Evolutionary conservation across 1,140 invertebrate species (phyloP), one percentile per base, ranked within the genome.

Genomic region (Philopotamus ludificatus): DNA sequence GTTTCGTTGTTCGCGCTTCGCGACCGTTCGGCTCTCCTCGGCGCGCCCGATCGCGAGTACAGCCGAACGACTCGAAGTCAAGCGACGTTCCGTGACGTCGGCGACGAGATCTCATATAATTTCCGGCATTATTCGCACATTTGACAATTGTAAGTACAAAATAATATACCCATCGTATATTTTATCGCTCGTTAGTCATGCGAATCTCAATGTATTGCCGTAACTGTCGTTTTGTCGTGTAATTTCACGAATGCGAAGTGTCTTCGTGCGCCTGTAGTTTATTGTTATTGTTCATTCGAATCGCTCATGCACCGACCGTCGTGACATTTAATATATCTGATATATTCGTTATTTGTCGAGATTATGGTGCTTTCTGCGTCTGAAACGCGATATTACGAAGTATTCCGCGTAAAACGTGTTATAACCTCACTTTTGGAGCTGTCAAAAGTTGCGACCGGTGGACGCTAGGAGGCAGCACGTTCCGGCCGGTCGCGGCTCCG

Each of bases 381-480:
- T 15, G 1, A 3, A 18, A 15, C 41, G 41, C 3, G 1, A 15
- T 9, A 1, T 44, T 44, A 15, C 41, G 41, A 15, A 15, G 3
- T 10, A 16, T 60, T 47, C 47, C 41, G 1, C 4, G 15, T 50
- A 25, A 49, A 8, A 39, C 25, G 44, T 34, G 25, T 21, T 42
- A 68, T 68, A 70, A 70, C 66, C 66, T 66, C 16, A 60, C 34
- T 67, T 67, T 67, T 39, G n/a, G 39, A 45, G 28, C 23, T 54
- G 59, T 59, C 25, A 28, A 60, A 34, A 15, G 42, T 22, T 34
- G 15, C 3, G 23, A 1, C 49, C 47, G 26, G 26, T 44, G 49
- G 50, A 63, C 69, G 69, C 55, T 22, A 44, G 69, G 54, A 16
- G 69, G 69, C 69, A 70, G 69, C 69, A 70, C 55, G 45, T 42